Base-by-base conservation (phyloP, 1,140 invertebrate genomes). In the Drosophila saltans region DNA sequence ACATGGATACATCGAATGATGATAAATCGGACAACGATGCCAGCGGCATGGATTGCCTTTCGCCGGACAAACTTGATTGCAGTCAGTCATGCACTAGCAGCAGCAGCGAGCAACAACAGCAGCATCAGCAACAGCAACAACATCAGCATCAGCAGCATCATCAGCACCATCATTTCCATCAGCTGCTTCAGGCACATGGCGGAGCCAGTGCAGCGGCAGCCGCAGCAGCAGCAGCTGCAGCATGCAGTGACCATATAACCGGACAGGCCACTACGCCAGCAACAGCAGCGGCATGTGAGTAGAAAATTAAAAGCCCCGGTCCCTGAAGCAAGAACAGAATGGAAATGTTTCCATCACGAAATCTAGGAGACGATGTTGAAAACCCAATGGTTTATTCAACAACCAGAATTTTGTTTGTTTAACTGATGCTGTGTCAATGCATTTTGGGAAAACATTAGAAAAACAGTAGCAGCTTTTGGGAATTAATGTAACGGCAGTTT, bases 1-100 rank as follows among this genome's bases (percentile, higher is more conserved):
- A 91, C 66, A 92, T 91, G 88, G 88, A 92, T 63, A 91, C 90
- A 52, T 90, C 91, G 68, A 92, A 91, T 65, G 91, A 91, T 78
- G 91, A 91, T 64, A 91, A 91, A 73, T 89, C 88, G 39, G 88
- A 92, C 57, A 75, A 78, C 57, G 91, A 91, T 64, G 66, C 85
- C 67, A 86, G 80, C 65, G 88, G 81, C 66, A 92, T 92, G 91
- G 91, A 92, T 60, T 92, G 90, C 72, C 76, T 88, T 36, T 77
- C 90, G 16, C 65, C 79, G 26, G 90, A 91, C 28, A 91, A 91
- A 75, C 70, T 79, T 16, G 90, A 91, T 26, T 82, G 83, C 59
- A 78, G 71, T 41, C 84, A 91, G 59, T 78, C 81, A 48, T 83
- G 85, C 74, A 52, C 45, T 52, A 74, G 68, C 41, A 88, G 78